These are phyloP conservation scores for Peromyscus leucopus DNA, from an alignment of 2,113 vertebrate species.

Conservation along the genomic window DNA sequence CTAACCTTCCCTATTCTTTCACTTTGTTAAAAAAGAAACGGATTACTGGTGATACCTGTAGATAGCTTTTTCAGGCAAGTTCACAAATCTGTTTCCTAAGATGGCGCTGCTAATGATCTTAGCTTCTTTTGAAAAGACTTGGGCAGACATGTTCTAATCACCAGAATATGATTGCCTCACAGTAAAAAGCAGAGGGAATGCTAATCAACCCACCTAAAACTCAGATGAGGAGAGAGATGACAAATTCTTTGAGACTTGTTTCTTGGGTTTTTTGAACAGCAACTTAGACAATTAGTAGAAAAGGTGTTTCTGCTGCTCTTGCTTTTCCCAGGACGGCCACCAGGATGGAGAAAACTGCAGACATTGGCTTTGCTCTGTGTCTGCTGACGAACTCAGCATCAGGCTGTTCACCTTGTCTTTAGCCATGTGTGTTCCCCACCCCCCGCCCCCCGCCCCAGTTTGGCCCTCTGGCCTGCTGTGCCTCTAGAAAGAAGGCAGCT, in stretches of 20 bases:
- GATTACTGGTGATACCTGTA: background rate
- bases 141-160: background rate
- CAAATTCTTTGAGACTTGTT: background rate
- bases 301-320: slow-evolving; percentile 6
- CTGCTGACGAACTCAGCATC: background rate
- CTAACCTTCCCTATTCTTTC: background rate
- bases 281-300: background rate
- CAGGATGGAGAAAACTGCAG: slow-evolving; percentile 15
- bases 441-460: background rate
- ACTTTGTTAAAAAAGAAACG: slow-evolving; percentile 35
- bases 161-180: background rate
- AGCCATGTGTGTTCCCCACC: background rate
- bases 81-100: slow-evolving; percentile 5
- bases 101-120: slow-evolving; percentile 27
- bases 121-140: slow-evolving; percentile 28
- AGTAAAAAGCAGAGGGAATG: background rate
- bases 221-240: background rate
- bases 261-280: background rate
- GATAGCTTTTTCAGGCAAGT: background rate
- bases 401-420: background rate
- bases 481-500: background rate
- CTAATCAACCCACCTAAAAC: slow-evolving; percentile 20
- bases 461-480: background rate
- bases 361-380: background rate
- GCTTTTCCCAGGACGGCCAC: slow-evolving; percentile 45